Percentiles rank a stretch among this genome's conserved stretches.
Evolutionary conservation across 2,888 invertebrate genomes (phyloP).

Genomic region (Encarsia formosa): DNA sequence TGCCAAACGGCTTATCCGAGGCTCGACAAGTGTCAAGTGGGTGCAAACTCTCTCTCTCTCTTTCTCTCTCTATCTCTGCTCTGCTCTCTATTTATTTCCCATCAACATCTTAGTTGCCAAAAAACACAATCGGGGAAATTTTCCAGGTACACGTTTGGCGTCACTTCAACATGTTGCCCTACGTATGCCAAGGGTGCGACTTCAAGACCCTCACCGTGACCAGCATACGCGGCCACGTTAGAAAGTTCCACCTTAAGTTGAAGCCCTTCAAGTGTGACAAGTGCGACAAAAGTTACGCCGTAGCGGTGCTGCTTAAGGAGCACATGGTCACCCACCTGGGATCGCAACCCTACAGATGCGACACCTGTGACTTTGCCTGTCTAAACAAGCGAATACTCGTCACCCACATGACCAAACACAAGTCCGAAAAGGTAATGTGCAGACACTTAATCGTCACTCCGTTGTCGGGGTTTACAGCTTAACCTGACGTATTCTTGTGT

Average conservation of each 20-base stretch:
- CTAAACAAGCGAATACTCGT: conserved; percentile 12
- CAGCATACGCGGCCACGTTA: conserved; percentile 15
- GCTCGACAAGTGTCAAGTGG: conserved; percentile 19
- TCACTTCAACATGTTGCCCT: conserved; percentile 19
- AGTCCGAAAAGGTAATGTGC: conserved; percentile 10
- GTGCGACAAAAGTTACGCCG: conserved; percentile 13
- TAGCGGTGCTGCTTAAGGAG: conserved; percentile 4
- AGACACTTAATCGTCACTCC: background rate
- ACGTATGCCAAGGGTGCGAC: conserved; percentile 16
- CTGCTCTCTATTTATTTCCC: conserved; percentile 1
- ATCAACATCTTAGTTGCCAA: background rate
- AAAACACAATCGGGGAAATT: too few relatives aligned
- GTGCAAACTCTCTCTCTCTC: background rate
- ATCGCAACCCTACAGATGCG: conserved; percentile 8
- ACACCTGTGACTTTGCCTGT: conserved; percentile 13
- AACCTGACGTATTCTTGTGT: too few relatives aligned
- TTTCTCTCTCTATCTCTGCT: background rate
- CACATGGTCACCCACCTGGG: conserved; percentile 11
- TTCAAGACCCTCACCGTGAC: conserved; percentile 18
- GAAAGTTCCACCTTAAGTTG: conserved; percentile 18
- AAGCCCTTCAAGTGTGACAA: conserved; percentile 16
- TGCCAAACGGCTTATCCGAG: conserved; percentile 13
- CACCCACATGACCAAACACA: conserved; percentile 17
- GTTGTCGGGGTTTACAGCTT: background rate
- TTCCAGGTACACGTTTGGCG: conserved; percentile 20